phyloP scores from a whole-genome alignment of 2,113 vertebrate species.

The Prietella phreatophila region DNA sequence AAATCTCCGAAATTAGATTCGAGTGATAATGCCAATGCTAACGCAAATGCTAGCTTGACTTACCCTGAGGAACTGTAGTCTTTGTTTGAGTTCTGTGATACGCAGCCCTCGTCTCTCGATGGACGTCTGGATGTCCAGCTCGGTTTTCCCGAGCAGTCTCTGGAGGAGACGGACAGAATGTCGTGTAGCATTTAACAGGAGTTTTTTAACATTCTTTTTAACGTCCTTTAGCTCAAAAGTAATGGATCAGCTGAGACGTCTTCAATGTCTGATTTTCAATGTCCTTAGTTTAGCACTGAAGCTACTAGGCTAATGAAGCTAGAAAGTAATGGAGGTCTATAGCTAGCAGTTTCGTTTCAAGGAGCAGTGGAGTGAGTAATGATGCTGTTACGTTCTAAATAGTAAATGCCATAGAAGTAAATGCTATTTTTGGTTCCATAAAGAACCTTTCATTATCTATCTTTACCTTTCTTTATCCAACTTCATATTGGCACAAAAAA shows the following conservation, averaged over 20 bases:
- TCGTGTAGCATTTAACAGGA: not conserved
- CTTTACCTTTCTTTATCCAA: not conserved
- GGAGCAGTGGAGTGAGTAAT: not conserved
- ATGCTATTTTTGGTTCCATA: not conserved
- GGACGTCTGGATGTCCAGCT: conserved; percentile 68
- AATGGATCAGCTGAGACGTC: not conserved
- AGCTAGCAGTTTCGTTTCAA: not conserved
- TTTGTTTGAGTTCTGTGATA: conserved; percentile 58
- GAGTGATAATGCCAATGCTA: not conserved
- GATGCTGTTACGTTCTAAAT: not conserved
- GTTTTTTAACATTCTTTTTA: too few species aligned
- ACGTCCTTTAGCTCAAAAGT: not conserved
- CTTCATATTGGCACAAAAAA: not conserved
- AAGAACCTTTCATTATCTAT: not conserved
- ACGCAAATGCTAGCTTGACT: not conserved
- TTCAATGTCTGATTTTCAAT: not conserved
- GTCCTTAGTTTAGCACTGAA: not conserved
- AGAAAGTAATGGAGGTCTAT: not conserved
- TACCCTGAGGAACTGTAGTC: conserved; percentile 62
- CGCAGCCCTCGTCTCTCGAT: conserved; percentile 59
- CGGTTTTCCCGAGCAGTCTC: conserved; percentile 68
- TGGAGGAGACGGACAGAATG: conserved; percentile 37
- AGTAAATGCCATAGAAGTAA: not conserved
- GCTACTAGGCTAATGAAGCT: not conserved
- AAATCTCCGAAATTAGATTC: not conserved